These are phyloP conservation scores for Cyrtorhinus lividipennis DNA, from an alignment of 1,140 invertebrate genomes.

Conservation along the genomic window DNA sequence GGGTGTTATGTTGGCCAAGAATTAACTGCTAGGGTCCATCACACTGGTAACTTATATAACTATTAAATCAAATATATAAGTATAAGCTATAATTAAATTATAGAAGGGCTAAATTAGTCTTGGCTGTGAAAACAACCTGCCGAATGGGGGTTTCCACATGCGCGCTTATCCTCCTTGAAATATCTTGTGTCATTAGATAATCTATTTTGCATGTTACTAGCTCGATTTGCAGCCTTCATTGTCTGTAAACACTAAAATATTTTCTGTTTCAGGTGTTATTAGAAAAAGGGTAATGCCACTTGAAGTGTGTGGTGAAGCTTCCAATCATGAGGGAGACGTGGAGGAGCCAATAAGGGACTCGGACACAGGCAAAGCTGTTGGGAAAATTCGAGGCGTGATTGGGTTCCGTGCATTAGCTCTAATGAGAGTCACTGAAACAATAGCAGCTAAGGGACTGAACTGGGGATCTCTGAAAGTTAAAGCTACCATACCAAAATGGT, in stretches of 20 bases:
- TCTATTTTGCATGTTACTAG: too few species aligned
- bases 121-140: background rate
- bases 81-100: background rate
- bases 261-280: constrained; percentile 24
- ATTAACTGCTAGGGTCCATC: constrained; percentile 82
- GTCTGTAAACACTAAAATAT: constrained; percentile 35
- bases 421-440: constrained; percentile 55
- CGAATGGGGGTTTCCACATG: background rate
- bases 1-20: constrained; percentile 95
- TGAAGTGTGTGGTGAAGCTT: constrained; percentile 37
- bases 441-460: constrained; percentile 40
- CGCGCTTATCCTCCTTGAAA: background rate
- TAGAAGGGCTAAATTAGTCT: background rate
- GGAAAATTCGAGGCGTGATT: constrained; percentile 53
- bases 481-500: constrained; percentile 60
- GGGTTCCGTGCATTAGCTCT: constrained; percentile 54
- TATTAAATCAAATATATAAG: background rate
- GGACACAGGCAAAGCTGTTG: constrained; percentile 43
- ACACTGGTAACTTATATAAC: constrained; percentile 72
- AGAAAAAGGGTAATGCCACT: constrained; percentile 27
- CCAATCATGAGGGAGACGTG: constrained; percentile 26
- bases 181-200: background rate
- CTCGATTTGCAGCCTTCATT: too few species aligned
- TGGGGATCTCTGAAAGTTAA: constrained; percentile 37
- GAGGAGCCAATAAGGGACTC: background rate